Evolutionary conservation across 2,113 vertebrate genomes (phyloP), one percentile per base, ranked within the genome.

Genomic region (Stegostoma tigrinum): DNA sequence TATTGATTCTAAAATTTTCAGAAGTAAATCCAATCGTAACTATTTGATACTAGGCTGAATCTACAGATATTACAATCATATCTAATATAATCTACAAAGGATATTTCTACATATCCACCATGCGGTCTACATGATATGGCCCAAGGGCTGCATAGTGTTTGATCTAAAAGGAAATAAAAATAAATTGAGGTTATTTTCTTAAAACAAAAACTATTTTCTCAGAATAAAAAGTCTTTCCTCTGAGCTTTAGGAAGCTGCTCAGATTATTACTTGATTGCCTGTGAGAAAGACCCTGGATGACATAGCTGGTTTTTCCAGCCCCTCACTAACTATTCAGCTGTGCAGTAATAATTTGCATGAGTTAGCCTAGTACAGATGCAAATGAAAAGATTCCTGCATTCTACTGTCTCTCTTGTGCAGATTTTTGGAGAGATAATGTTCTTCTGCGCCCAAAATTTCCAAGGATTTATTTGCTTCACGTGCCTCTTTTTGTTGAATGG

Each of bases 261-360:
- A 95, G 45, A 72, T 95, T 95, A 95, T 95, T 95, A 95, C 52
- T 95, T 95, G 27, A 75, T 95, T 95, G 67, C 42, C 45, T 72
- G 66, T 95, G 94, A 75, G 94, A 95, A 95, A 75, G 94, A 70
- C 68, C 94, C 94, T 52, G 67, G 68, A 1, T 70, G 38, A 72
- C 66, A 52, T 24, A 45, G 10, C 52, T 72, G 66, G 38, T 95
- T 95, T 95, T 72, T 67, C 68, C 42, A 75, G 42, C 75, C 27
- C 67, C 67, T 95, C 52, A 27, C 68, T 52, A 75, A 72, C 94
- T 52, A 75, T 95, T 48, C 68, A 70, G 68, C 94, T 72, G 68
- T 72, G 27, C 19, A 15, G 42, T 95, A 75, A 95, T 95, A 95
- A 72, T 14, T 52, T 95, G 42, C 67, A 15, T 27, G 15, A 95